Evolutionary conservation across 2,888 invertebrate species (phyloP).

Genomic region (Microctonus brassicae): DNA sequence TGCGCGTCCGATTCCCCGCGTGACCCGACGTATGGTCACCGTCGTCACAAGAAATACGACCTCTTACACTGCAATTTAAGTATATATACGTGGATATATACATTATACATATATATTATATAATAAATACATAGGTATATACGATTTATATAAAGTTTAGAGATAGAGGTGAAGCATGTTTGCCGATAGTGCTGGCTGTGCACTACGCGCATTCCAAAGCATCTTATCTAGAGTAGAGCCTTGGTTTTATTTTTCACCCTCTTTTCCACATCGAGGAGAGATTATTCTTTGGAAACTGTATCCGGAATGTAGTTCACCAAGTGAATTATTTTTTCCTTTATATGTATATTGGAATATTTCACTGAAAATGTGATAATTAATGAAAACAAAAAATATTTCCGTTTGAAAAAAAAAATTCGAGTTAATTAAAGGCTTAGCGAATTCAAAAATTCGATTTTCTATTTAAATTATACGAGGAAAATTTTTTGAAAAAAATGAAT

Average conservation of each 20-base stretch:
- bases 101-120: no score
- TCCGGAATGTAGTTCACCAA: slow-evolving; percentile 3
- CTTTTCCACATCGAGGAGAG: slow-evolving; percentile 3
- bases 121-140: no score
- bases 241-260: slow-evolving; percentile 4
- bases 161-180: slow-evolving; percentile 26
- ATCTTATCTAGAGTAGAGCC: slow-evolving; percentile 30
- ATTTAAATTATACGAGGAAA: no score
- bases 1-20: slow-evolving; percentile 11
- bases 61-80: background rate
- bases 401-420: no score
- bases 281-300: slow-evolving; percentile 21
- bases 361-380: no score
- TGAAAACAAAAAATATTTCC: no score
- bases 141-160: slow-evolving; percentile 13
- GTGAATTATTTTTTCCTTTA: slow-evolving; percentile 6
- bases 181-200: slow-evolving; percentile 39
- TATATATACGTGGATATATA: no score
- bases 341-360: no score
- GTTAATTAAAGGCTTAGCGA: no score
- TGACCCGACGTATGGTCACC: slow-evolving; percentile 19
- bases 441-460: no score
- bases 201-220: slow-evolving; percentile 22
- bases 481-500: no score
- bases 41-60: slow-evolving; percentile 34